Evolutionary conservation across 2,888 invertebrate genomes (phyloP).

Genomic region (Drosophila picticornis): DNA sequence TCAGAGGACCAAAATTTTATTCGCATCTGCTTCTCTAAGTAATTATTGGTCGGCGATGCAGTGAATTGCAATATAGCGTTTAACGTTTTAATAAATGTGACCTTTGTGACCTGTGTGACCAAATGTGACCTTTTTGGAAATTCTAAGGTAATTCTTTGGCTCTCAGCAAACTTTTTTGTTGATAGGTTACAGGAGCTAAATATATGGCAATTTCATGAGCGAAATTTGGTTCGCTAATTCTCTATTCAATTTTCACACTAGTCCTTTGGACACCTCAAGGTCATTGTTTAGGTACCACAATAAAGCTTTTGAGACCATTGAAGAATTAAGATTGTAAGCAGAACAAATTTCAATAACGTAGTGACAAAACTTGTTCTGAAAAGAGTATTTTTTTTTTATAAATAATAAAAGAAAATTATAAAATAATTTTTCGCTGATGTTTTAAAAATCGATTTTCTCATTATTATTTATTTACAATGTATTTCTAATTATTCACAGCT

Average conservation of each 20-base stretch:
- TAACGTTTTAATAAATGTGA: too few relatives aligned
- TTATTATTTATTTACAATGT: background rate
- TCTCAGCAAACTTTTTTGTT: background rate
- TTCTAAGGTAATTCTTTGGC: background rate
- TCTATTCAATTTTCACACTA: background rate
- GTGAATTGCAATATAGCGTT: background rate
- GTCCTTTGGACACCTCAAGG: background rate
- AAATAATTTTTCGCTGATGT: background rate
- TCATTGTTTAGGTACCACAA: background rate
- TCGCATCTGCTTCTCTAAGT: background rate
- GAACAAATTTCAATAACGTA: too few relatives aligned
- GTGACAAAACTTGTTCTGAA: background rate
- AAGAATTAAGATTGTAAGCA: background rate
- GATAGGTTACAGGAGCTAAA: background rate
- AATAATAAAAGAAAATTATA: background rate
- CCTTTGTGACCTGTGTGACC: too few relatives aligned
- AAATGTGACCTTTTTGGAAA: too few relatives aligned
- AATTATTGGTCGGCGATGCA: background rate
- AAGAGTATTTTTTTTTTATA: background rate
- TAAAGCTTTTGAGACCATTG: background rate
- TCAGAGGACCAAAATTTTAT: background rate
- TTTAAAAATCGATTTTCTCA: background rate
- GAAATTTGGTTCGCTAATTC: background rate
- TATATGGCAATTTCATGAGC: background rate
- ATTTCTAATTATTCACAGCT: slow-evolving; percentile 54